Conservation (phyloP, 2,113 vertebrate species). For the Meles meles region DNA sequence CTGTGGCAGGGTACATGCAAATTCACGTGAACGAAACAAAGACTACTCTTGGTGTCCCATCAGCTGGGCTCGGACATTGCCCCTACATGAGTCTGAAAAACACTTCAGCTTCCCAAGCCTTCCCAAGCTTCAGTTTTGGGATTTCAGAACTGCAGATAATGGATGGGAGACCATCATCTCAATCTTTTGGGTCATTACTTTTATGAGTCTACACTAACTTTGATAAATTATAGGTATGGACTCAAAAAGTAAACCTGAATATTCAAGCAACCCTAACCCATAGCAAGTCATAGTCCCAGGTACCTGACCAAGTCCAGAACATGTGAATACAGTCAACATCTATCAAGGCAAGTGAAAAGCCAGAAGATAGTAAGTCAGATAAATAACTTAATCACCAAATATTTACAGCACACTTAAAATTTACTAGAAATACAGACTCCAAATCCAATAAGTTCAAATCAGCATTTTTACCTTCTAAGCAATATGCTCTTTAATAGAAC, state of each 20-base stretch:
- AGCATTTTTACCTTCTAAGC: background rate
- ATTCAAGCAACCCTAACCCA: background rate
- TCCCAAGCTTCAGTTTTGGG: background rate
- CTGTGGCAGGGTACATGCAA: background rate
- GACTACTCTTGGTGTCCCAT: background rate
- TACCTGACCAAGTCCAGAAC: background rate
- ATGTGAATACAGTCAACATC: background rate
- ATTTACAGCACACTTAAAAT: background rate
- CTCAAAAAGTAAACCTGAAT: conserved; percentile 9
- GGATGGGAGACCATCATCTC: background rate
- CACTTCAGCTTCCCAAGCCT: background rate
- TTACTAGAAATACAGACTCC: background rate
- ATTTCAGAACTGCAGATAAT: background rate
- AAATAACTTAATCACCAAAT: background rate
- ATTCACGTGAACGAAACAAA: background rate
- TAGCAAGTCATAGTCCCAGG: background rate
- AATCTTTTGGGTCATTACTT: background rate
- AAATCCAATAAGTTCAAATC: background rate
- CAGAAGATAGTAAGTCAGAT: background rate
- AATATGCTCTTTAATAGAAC: background rate
- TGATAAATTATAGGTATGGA: background rate
- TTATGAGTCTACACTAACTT: background rate
- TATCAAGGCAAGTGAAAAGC: background rate
- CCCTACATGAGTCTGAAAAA: background rate
- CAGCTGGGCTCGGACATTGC: background rate